Evolutionary conservation across 1,140 invertebrate species (phyloP).

Genomic region (Paraescarpia echinospica): DNA sequence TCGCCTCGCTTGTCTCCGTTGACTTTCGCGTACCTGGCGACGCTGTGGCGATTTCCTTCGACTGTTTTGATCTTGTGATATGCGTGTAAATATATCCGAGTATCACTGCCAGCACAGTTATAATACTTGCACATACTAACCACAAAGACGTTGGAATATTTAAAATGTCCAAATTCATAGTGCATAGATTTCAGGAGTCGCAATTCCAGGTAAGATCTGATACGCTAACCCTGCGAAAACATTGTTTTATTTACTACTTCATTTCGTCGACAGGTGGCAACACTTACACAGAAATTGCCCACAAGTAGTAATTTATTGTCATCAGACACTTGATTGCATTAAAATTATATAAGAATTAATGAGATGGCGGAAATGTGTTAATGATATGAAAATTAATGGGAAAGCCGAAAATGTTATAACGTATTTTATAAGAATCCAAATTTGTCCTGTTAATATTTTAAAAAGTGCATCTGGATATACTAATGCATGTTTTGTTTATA

Average conservation of each 20-base stretch:
- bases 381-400: too few relatives aligned
- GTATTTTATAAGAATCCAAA: too few relatives aligned
- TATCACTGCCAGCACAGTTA: background rate
- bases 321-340: background rate
- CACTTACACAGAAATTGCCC: background rate
- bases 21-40: background rate
- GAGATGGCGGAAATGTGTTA: too few relatives aligned
- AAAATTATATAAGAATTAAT: too few relatives aligned
- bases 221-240: background rate
- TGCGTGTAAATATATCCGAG: background rate
- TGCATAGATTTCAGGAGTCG: background rate
- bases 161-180: background rate
- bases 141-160: background rate
- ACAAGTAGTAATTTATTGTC: background rate
- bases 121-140: background rate
- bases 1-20: background rate
- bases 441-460: too few relatives aligned
- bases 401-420: too few relatives aligned
- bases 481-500: too few relatives aligned
- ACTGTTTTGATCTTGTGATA: background rate
- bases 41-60: background rate
- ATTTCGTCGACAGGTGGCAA: background rate
- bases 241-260: background rate
- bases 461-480: too few relatives aligned
- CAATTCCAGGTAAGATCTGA: background rate